Conservation (phyloP, 2,888 invertebrate species). For the Podabrus alpinus region DNA sequence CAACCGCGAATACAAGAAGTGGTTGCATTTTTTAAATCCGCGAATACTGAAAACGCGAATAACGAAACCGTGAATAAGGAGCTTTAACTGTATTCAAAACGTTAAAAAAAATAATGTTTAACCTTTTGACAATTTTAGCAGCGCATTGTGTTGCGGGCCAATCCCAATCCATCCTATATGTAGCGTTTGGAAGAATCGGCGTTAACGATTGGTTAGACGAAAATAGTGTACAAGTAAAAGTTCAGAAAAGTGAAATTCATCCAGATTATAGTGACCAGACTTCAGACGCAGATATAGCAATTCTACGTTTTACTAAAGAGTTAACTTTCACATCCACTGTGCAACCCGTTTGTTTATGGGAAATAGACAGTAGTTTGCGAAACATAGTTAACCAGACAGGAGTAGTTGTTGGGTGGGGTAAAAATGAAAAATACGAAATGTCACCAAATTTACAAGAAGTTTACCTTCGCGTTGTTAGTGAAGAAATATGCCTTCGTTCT, state of each 20-base stretch:
- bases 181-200: conserved; percentile 47
- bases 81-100: too few species aligned
- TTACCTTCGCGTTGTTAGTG: conserved; percentile 60
- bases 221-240: conserved; percentile 37
- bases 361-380: conserved; percentile 53
- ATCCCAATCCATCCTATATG: neutral
- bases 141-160: conserved; percentile 44
- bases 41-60: too few species aligned
- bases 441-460: conserved; percentile 59
- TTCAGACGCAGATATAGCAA: conserved; percentile 62
- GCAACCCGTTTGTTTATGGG: conserved; percentile 67
- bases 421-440: conserved; percentile 56
- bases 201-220: conserved; percentile 42
- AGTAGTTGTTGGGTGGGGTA: conserved; percentile 65
- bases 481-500: conserved; percentile 60
- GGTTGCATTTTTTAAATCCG: too few species aligned
- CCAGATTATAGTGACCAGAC: conserved; percentile 62
- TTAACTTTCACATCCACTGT: conserved; percentile 61
- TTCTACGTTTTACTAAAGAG: conserved; percentile 59
- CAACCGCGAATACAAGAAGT: too few species aligned
- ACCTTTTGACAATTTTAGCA: conserved; percentile 34
- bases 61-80: too few species aligned
- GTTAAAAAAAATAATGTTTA: conserved; percentile 33
- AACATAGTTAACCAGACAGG: conserved; percentile 51
- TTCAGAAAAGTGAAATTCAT: conserved; percentile 42